phyloP scores from a whole-genome alignment of 2,888 invertebrate species.

The Protodeltote pygarga region DNA sequence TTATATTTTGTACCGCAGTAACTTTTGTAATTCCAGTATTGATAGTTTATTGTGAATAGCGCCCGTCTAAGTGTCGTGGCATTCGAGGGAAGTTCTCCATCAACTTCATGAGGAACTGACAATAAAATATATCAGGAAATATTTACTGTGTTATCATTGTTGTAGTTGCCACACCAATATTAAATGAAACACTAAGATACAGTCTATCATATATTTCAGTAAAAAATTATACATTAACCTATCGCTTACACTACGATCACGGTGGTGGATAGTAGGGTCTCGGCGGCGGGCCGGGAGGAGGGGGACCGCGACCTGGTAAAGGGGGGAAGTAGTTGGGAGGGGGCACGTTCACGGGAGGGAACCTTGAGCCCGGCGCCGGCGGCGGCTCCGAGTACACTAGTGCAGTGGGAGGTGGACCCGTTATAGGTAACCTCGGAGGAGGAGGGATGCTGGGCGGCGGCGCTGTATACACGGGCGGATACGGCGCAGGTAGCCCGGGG shows the following conservation, averaged over 20 bases:
- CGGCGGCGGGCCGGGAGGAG: slow-evolving; percentile 69
- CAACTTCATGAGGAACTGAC: slow-evolving; percentile 54
- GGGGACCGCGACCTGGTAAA: slow-evolving; percentile 58
- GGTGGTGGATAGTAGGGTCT: slow-evolving; percentile 81
- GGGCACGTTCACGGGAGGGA: slow-evolving; percentile 74
- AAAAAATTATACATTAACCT: slow-evolving; percentile 72
- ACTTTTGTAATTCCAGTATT: slow-evolving; percentile 46
- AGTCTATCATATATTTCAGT: slow-evolving; percentile 74
- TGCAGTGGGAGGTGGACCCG: slow-evolving; percentile 59
- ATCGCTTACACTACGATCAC: slow-evolving; percentile 59
- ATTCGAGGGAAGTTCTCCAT: slow-evolving; percentile 32
- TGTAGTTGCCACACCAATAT: background rate
- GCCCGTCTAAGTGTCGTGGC: slow-evolving; percentile 9
- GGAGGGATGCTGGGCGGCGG: slow-evolving; percentile 67
- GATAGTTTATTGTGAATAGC: slow-evolving; percentile 38
- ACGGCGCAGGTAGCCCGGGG: slow-evolving; percentile 69
- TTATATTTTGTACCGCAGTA: slow-evolving; percentile 36
- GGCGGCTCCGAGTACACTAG: slow-evolving; percentile 80
- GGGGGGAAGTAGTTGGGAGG: slow-evolving; percentile 76
- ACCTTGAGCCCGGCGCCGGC: slow-evolving; percentile 64
- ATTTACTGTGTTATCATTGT: slow-evolving; percentile 33
- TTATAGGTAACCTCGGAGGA: slow-evolving; percentile 65
- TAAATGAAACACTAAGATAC: slow-evolving; percentile 49
- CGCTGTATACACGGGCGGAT: slow-evolving; percentile 78
- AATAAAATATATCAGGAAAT: slow-evolving; percentile 59